phyloP scores from a whole-genome alignment of 2,888 invertebrate genomes.

The Molanna angustata region DNA sequence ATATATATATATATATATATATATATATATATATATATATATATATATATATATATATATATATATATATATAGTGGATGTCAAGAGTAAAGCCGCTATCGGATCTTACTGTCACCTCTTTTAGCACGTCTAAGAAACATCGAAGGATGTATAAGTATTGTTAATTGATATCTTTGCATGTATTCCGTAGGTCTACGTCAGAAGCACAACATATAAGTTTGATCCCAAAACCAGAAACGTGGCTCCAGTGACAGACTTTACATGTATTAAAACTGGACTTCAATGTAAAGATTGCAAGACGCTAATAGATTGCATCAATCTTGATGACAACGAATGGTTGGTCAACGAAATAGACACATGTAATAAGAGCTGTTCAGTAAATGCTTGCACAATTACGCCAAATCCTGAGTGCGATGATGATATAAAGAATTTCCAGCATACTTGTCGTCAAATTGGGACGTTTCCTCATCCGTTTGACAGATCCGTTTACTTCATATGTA shows the following conservation, averaged over 20 bases:
- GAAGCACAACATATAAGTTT: too few species aligned
- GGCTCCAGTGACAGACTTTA: not conserved
- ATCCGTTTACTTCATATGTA: slow-evolving; percentile 20
- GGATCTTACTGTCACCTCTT: too few species aligned
- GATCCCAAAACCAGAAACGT: not conserved
- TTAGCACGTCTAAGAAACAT: too few species aligned
- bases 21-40: too few species aligned
- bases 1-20: too few species aligned
- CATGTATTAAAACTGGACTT: slow-evolving; percentile 10
- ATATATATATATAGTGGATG: too few species aligned
- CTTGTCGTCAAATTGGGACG: slow-evolving; percentile 18
- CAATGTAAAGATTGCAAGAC: slow-evolving; percentile 14
- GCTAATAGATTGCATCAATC: slow-evolving; percentile 6
- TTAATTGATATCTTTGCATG: too few species aligned
- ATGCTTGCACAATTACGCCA: slow-evolving; percentile 8
- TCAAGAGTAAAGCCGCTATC: too few species aligned
- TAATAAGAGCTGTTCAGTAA: not conserved
- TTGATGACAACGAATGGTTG: not conserved
- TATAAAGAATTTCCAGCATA: slow-evolving; percentile 8
- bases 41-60: too few species aligned
- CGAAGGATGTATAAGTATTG: too few species aligned
- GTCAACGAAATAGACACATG: slow-evolving; percentile 12
- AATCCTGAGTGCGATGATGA: slow-evolving; percentile 15
- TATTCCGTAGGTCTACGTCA: too few species aligned
- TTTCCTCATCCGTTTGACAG: slow-evolving; percentile 24